Conservation (phyloP, 1,140 invertebrate species). For the Anthonomus grandis region DNA sequence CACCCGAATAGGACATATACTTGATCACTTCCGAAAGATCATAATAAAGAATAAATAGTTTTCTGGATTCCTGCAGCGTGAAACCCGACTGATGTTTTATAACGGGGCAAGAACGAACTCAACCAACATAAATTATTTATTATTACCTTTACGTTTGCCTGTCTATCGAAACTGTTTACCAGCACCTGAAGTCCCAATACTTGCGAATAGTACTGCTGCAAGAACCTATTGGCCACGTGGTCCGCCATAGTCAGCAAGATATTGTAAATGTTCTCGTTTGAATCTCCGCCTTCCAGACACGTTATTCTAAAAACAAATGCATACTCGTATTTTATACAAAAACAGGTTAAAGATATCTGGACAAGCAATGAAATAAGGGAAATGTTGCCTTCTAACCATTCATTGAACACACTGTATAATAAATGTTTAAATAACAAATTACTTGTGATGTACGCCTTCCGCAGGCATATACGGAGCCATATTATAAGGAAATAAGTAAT, state of each 20-base stretch:
- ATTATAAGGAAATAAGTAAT: constrained; percentile 44
- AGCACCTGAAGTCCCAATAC: constrained; percentile 86
- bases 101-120: no score
- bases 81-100: no score
- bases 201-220: constrained; percentile 88
- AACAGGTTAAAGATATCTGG: no score
- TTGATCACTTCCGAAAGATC: no score
- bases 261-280: constrained; percentile 19
- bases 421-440: no score
- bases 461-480: constrained; percentile 46
- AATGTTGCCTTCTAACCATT: no score
- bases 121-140: no score
- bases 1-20: no score
- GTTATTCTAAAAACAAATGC: constrained; percentile 66
- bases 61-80: no score
- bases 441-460: constrained; percentile 50
- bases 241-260: constrained; percentile 28
- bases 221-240: constrained; percentile 58
- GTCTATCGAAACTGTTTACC: constrained; percentile 70
- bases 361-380: background rate
- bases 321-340: constrained; percentile 51
- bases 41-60: no score
- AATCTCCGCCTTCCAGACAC: constrained; percentile 64
- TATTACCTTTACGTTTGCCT: constrained; percentile 34
- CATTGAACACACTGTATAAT: no score